A percentile compares a stretch with the other conserved stretches of the same genome.
phyloP scores from a whole-genome alignment of 2,888 invertebrate genomes.

The Drosophila ochracea region DNA sequence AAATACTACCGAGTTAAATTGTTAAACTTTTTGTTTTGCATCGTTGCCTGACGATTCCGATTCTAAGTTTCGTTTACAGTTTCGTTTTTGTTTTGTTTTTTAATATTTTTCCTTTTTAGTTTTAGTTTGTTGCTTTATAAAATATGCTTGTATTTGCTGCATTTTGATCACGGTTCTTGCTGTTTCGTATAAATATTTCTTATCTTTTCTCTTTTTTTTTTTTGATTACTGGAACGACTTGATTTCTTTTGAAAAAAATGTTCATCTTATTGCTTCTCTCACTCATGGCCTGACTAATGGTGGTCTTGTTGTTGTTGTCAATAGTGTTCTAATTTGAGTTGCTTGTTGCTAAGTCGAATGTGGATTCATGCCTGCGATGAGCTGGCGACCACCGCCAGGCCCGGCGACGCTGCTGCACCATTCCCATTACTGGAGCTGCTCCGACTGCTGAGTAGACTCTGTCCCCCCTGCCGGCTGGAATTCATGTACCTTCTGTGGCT shows the following conservation, averaged over 20 bases:
- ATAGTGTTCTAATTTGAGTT: constrained; percentile 26
- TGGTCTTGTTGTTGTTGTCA: constrained; percentile 42
- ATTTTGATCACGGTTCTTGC: constrained; percentile 80
- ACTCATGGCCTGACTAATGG: constrained; percentile 52
- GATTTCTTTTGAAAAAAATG: constrained; percentile 60
- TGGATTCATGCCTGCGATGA: constrained; percentile 49
- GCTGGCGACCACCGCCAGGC: constrained; percentile 31
- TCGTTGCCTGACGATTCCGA: constrained; percentile 73
- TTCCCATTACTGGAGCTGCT: constrained; percentile 37
- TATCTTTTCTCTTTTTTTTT: constrained; percentile 26
- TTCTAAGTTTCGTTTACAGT: constrained; percentile 57
- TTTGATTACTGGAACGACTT: constrained; percentile 80
- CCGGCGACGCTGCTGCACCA: constrained; percentile 39
- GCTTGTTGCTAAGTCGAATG: constrained; percentile 11
- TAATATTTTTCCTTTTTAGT: constrained; percentile 6
- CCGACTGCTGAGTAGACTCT: constrained; percentile 29
- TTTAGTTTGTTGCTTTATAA: constrained; percentile 67
- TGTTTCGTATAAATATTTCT: constrained; percentile 59
- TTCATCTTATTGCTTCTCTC: constrained; percentile 60
- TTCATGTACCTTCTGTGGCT: constrained; percentile 34
- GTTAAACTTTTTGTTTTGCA: constrained; percentile 58
- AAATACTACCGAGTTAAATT: constrained; percentile 69
- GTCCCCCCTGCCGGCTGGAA: constrained; percentile 29
- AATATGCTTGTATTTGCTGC: constrained; percentile 69
- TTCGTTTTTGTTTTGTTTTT: constrained; percentile 49